Conservation (phyloP, 2,888 invertebrate genomes). For the Microplitis deprimator region DNA sequence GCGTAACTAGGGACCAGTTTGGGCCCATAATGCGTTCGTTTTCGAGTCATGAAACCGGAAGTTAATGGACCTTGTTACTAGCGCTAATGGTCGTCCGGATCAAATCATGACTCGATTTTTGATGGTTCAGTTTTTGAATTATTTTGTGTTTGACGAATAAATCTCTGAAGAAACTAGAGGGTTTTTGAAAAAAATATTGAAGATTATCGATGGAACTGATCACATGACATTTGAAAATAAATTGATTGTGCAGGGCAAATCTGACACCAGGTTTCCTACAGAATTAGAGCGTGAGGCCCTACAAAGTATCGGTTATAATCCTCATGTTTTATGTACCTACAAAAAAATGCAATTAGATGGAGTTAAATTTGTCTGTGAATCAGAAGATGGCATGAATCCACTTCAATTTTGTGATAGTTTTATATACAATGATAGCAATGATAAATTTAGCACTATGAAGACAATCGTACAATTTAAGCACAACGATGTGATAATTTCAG, state of each 20-base stretch:
- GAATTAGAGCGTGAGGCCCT: background rate
- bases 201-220: background rate
- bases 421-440: no score
- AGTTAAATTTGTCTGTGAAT: background rate
- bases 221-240: background rate
- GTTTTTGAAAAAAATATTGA: background rate
- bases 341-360: background rate
- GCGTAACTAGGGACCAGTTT: no score
- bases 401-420: no score
- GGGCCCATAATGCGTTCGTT: constrained; percentile 25
- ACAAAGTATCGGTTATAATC: background rate
- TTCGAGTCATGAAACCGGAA: constrained; percentile 43
- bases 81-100: background rate
- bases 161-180: background rate
- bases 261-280: background rate
- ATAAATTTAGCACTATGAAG: no score
- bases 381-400: background rate
- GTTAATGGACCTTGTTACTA: constrained; percentile 26
- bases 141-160: background rate
- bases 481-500: no score
- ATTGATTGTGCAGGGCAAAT: background rate
- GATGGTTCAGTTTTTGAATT: background rate
- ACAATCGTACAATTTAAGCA: no score
- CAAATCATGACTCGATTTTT: background rate
- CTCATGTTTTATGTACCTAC: background rate